Base-by-base conservation (phyloP, 2,113 vertebrate species). In the Aptenodytes patagonicus region DNA sequence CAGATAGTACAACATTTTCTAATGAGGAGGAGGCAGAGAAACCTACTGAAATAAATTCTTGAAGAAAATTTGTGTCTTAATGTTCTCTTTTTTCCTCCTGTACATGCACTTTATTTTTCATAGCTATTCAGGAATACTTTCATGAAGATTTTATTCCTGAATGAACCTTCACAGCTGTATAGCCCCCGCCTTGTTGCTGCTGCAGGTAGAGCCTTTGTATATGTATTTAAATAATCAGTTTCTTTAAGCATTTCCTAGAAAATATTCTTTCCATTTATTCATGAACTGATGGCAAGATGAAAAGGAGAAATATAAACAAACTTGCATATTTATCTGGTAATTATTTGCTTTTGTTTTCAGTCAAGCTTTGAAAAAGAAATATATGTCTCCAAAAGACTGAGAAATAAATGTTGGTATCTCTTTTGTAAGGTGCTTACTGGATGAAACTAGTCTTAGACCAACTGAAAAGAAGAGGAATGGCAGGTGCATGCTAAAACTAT, bases 21-120 rank as follows among this genome's bases (percentile, higher is more conserved):
- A 90, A 75, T 47, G 64, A 95, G 40, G 21, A 87, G 17, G 58
- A 64, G 46, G 51, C 24, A 55, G 29, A 72, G 46, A 80, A 87
- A 47, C 7, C n/a, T 80, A 71, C 65, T 89, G 75, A 94, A 97
- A 93, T 87, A 85, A 89, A 93, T 87, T 95, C 49, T 89, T 90
- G 86, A 81, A 83, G 38, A 76, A 26, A 83, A 86, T 94, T 86
- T 87, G 13, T 20, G 13, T 78, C 26, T 70, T 71, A 73, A 80
- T 83, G 13, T 32, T 91, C 38, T 71, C 19, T 44, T 60, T 12
- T 69, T 96, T 58, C 17, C 38, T 73, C 26, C 29, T 64, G 32
- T 76, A 90, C 1, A 13, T 54, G 11, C 13, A 51, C 16, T 95
- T 68, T 38, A 31, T 93, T 71, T 91, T 95, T 64, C 36, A 83